Evolutionary conservation across 2,113 vertebrate species (phyloP).

Genomic region (Nibea albiflora): DNA sequence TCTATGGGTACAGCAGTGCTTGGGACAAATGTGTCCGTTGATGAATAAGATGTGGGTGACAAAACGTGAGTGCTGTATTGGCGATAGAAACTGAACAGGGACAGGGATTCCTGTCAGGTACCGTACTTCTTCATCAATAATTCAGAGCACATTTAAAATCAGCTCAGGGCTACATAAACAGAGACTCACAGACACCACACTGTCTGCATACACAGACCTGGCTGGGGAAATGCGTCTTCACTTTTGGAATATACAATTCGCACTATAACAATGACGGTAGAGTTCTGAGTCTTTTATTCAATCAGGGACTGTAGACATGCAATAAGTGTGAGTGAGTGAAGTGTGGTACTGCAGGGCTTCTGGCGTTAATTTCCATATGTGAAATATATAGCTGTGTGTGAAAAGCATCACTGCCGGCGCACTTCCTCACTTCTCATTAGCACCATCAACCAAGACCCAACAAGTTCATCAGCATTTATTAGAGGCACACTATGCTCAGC

Average conservation of each 20-base stretch:
- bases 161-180: slow-evolving; percentile 28
- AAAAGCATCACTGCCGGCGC: slow-evolving; percentile 27
- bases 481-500: neutral
- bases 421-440: neutral
- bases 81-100: neutral
- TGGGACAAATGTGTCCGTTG: neutral
- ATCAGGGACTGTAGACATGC: neutral
- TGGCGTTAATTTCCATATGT: slow-evolving; percentile 42
- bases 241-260: neutral
- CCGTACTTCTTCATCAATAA: slow-evolving; percentile 25
- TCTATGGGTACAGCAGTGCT: neutral
- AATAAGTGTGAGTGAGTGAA: slow-evolving; percentile 23
- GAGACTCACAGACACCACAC: slow-evolving; percentile 11
- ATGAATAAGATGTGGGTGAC: neutral
- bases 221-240: neutral
- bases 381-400: slow-evolving; percentile 42
- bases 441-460: neutral
- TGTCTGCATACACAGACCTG: slow-evolving; percentile 31
- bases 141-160: slow-evolving; percentile 46
- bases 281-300: slow-evolving; percentile 6
- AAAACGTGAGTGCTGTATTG: neutral
- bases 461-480: neutral
- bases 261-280: neutral
- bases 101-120: slow-evolving; percentile 20
- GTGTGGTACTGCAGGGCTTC: slow-evolving; percentile 37